Base-by-base conservation (phyloP, 2,797 vertebrate genomes). In the Mormyrops attenuatus region DNA sequence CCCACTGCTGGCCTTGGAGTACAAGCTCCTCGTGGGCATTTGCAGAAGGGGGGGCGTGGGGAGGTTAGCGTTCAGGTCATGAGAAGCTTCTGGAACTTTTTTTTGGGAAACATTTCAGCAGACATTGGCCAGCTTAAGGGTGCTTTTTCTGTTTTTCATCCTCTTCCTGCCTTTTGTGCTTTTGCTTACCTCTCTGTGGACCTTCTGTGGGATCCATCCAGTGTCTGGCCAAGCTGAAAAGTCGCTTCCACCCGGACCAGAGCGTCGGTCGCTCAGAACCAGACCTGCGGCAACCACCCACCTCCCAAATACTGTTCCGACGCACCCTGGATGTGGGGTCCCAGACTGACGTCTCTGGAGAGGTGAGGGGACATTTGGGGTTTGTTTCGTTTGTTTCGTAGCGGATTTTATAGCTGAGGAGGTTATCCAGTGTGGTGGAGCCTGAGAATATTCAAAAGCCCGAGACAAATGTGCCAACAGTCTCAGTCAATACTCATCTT, bases 241-340 rank as follows among this genome's bases (percentile, higher is more conserved):
- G 94, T 88, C 94, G 95, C 30, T 97, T 97, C 91, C 94, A 0
- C 89, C 88, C 94, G 88, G 94, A 95, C 55, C 95, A 94, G 91
- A 94, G 91, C 84, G 90, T 91, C 63, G 94, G 93, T 90, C 93
- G 66, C 7, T 96, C 94, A 26, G 95, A 96, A 90, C 91, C 95
- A 57, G 95, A 95, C 89, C 90, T 95, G 90, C 92, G 92, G 85
- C 93, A 93, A 47, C 90, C 92, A 80, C 93, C 91, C 44, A 95
- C 95, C 22, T 94, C 95, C 30, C 90, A 96, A 1, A 95, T 93
- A 90, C 94, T 96, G 80, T 94, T 95, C 88, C 95, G 94, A 89
- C 96, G 95, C 90, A 96, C 95, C 86, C 95, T 97, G 90, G 97
- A 97, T 55, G 92, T 95, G 5, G 96, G 97, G 41, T 97, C 97